Conservation (phyloP, 2,888 invertebrate species). For the Parascotia fuliginaria region DNA sequence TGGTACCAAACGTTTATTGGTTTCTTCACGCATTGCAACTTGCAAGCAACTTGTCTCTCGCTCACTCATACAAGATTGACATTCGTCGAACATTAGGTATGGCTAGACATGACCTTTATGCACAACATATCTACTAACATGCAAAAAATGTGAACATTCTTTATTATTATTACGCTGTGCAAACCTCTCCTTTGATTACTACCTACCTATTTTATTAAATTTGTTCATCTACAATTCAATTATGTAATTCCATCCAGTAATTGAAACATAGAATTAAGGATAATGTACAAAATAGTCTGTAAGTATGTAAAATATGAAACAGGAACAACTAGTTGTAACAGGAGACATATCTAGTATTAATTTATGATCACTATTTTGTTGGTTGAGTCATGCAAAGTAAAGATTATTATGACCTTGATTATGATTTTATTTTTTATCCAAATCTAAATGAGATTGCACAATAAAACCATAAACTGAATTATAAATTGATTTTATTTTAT, state of each 20-base stretch:
- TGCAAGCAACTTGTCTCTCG: no score
- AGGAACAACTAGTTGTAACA: constrained; percentile 36
- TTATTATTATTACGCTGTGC: not conserved
- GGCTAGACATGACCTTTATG: no score
- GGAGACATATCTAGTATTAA: constrained; percentile 55
- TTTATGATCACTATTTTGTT: constrained; percentile 66
- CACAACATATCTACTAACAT: no score
- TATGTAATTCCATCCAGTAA: constrained; percentile 20
- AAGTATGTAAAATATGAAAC: constrained; percentile 45
- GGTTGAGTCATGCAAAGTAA: constrained; percentile 66
- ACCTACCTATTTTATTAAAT: not conserved
- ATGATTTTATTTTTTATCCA: not conserved
- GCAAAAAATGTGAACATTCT: no score
- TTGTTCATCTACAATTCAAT: not conserved
- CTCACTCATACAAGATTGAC: no score
- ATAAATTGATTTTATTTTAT: constrained; percentile 1
- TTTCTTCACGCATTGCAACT: no score
- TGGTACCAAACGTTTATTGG: no score
- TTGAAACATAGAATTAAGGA: constrained; percentile 30
- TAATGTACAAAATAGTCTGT: constrained; percentile 49
- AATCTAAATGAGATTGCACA: not conserved
- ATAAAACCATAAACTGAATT: not conserved
- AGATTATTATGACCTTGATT: constrained; percentile 49
- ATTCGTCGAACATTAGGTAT: no score
- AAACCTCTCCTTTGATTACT: constrained; percentile 5